Conservation (phyloP, 2,113 vertebrate species). For the Ptilonorhynchus violaceus region DNA sequence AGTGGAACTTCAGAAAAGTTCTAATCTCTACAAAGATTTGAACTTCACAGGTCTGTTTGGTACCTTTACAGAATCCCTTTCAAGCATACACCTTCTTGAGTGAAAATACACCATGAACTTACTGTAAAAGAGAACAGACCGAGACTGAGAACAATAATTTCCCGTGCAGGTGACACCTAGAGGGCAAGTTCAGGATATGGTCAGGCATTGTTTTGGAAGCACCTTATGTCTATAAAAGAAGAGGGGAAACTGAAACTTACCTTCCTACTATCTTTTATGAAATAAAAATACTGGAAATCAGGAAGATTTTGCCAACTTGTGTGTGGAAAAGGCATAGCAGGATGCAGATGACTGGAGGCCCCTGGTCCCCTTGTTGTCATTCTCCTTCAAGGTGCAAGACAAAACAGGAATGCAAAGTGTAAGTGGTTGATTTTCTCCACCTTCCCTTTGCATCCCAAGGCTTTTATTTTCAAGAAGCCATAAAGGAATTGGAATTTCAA, state of each 20-base stretch:
- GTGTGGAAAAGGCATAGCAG: neutral
- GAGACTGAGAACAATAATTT: neutral
- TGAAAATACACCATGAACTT: neutral
- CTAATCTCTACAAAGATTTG: neutral
- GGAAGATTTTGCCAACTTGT: neutral
- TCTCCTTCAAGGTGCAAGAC: neutral
- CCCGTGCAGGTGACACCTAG: neutral
- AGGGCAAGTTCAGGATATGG: rapidly evolving
- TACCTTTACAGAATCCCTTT: neutral
- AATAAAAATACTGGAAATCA: neutral
- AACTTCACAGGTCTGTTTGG: neutral
- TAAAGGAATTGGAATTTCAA: neutral
- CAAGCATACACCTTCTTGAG: neutral
- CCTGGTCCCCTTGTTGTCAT: rapidly evolving
- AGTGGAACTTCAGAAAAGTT: neutral
- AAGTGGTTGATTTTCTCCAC: neutral
- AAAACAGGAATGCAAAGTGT: neutral
- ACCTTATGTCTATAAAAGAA: neutral
- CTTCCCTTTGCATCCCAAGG: neutral
- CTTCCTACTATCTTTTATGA: neutral
- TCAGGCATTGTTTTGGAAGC: neutral
- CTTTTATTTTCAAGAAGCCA: neutral
- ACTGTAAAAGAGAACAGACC: neutral
- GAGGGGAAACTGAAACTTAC: neutral
- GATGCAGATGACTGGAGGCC: neutral